Percentiles rank a stretch among this genome's conserved stretches.
Conservation (phyloP, 2,113 vertebrate species). For the Psettodes erumei region DNA sequence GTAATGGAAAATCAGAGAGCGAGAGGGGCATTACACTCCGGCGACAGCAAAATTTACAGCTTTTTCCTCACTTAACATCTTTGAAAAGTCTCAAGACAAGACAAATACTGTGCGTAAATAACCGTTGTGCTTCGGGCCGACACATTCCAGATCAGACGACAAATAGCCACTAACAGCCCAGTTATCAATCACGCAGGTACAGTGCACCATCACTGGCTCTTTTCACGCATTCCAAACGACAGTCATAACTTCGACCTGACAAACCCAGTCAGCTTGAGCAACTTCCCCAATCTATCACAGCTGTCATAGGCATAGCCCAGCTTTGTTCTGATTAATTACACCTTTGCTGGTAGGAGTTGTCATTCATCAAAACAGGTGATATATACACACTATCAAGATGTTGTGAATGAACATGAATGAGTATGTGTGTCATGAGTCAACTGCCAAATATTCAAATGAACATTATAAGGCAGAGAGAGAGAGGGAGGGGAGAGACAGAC, state of each 20-base stretch:
- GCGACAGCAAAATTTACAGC: background rate
- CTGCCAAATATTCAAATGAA: conserved; percentile 59
- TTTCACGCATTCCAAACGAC: conserved; percentile 71
- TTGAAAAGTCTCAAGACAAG: conserved; percentile 36
- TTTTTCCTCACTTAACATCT: conserved; percentile 29
- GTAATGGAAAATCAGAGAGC: conserved; percentile 45
- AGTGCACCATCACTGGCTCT: conserved; percentile 61
- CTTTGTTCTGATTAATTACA: conserved; percentile 81
- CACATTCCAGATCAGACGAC: conserved; percentile 68
- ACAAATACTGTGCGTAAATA: conserved; percentile 58
- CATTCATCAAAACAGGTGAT: conserved; percentile 69
- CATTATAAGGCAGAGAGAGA: conserved; percentile 24
- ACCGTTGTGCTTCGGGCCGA: conserved; percentile 39
- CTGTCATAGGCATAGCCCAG: conserved; percentile 72
- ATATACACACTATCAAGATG: conserved; percentile 53
- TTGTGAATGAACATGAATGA: conserved; percentile 70
- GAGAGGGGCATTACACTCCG: background rate
- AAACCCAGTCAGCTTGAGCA: conserved; percentile 74
- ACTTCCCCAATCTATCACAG: conserved; percentile 79
- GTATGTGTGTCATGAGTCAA: conserved; percentile 54
- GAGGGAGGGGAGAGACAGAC: conserved; percentile 15
- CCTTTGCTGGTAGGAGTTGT: conserved; percentile 67
- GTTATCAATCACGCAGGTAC: conserved; percentile 69
- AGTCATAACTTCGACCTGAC: conserved; percentile 71
- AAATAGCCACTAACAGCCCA: conserved; percentile 63